Conservation (phyloP, 2,113 vertebrate species). For the human (Homo sapiens) region DNA sequence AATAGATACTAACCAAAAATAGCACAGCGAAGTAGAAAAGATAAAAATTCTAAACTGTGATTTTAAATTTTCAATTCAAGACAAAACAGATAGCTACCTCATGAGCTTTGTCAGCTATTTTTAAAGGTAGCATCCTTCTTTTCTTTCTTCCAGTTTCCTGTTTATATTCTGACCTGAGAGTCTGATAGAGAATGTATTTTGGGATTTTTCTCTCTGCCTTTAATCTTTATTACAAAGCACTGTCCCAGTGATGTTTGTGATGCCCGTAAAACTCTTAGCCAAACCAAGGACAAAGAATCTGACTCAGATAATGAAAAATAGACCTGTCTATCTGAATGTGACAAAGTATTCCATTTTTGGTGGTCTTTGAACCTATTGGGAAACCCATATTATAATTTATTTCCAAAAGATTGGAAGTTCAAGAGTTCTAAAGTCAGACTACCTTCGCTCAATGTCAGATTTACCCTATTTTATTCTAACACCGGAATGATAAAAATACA, state of each 20-base stretch:
- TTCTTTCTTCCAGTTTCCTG: not conserved
- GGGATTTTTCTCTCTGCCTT: slow-evolving; percentile 26
- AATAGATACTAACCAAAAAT: slow-evolving; percentile 22
- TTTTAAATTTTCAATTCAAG: slow-evolving; percentile 31
- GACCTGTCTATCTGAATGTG: not conserved
- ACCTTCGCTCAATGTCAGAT: not conserved
- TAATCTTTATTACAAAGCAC: slow-evolving; percentile 49
- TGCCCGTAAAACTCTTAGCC: not conserved
- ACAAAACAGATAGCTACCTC: not conserved
- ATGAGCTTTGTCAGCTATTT: not conserved
- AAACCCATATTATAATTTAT: not conserved
- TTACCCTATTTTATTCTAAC: not conserved
- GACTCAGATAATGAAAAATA: not conserved
- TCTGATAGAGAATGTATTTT: slow-evolving; percentile 48
- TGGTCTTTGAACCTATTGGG: not conserved
- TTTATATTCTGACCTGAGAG: slow-evolving; percentile 50
- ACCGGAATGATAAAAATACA: not conserved
- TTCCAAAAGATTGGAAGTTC: not conserved
- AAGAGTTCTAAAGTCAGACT: not conserved
- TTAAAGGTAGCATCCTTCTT: not conserved
- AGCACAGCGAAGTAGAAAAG: not conserved
- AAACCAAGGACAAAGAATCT: slow-evolving; percentile 30
- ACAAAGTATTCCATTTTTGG: slow-evolving; percentile 6
- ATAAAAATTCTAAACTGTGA: slow-evolving; percentile 1
- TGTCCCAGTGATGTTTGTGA: not conserved